Conservation (phyloP, 1,140 invertebrate genomes). For the Eupeodes corollae region DNA sequence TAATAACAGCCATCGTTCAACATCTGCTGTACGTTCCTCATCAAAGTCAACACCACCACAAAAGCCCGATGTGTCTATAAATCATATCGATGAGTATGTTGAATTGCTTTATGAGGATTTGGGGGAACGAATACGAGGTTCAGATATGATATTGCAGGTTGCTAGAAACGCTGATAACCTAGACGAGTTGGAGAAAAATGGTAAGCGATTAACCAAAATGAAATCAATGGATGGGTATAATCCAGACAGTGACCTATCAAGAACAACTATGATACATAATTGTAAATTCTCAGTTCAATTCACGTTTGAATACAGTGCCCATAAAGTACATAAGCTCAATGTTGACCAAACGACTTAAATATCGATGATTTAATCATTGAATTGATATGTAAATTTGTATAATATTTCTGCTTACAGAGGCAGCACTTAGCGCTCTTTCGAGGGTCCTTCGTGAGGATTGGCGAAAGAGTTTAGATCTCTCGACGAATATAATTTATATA, state of each 20-base stretch:
- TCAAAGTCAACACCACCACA: slow-evolving; percentile 17
- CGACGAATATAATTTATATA: slow-evolving; percentile 91
- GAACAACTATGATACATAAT: too few species aligned
- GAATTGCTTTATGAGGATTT: slow-evolving; percentile 95
- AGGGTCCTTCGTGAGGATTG: slow-evolving; percentile 94
- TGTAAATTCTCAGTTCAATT: too few species aligned
- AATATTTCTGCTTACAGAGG: slow-evolving; percentile 58
- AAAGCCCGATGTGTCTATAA: slow-evolving; percentile 50
- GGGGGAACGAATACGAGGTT: slow-evolving; percentile 83
- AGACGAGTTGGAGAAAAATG: slow-evolving; percentile 83
- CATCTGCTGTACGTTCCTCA: slow-evolving; percentile 17
- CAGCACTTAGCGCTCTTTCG: slow-evolving; percentile 87
- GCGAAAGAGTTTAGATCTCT: slow-evolving; percentile 89
- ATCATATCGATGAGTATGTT: slow-evolving; percentile 85
- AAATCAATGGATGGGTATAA: too few species aligned
- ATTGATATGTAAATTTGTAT: too few species aligned
- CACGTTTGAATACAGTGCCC: too few species aligned
- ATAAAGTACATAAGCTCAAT: too few species aligned
- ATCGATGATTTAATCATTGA: not conserved
- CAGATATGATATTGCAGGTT: slow-evolving; percentile 81
- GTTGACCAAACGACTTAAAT: too few species aligned
- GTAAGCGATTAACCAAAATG: too few species aligned
- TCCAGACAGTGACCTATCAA: not conserved
- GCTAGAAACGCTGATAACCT: slow-evolving; percentile 89
- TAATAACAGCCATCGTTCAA: slow-evolving; percentile 26